These are phyloP conservation scores for Drosophila hawaiiensis DNA, from an alignment of 2,888 invertebrate genomes.

Conservation along the genomic window DNA sequence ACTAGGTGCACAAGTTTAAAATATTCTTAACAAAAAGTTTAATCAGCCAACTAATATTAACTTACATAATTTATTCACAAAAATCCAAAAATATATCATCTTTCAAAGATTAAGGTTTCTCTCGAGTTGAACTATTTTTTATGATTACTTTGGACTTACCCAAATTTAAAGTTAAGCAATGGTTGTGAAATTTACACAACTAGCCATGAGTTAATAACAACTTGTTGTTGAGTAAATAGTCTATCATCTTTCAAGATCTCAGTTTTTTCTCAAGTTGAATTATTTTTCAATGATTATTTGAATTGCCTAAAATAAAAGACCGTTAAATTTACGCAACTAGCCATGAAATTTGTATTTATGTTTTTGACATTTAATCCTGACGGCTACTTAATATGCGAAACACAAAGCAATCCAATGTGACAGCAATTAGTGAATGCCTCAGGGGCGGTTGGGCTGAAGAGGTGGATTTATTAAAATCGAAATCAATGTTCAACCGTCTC, in stretches of 20 bases:
- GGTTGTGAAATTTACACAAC: not conserved
- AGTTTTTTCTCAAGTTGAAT: not conserved
- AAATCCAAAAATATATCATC: rapidly evolving
- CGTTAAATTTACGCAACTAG: not conserved
- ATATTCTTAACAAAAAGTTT: not conserved
- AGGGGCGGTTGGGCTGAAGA: slow-evolving; percentile 1
- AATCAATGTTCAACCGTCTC: slow-evolving; percentile 71
- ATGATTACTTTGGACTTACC: not conserved
- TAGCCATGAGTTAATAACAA: not conserved
- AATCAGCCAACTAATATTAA: not conserved
- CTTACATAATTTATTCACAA: not conserved
- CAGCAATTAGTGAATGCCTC: slow-evolving; percentile 55
- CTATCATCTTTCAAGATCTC: not conserved
- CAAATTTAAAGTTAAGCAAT: not conserved
- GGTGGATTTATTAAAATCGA: slow-evolving; percentile 73
- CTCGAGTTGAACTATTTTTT: not conserved
- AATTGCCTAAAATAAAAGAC: not conserved
- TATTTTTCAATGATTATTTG: not conserved
- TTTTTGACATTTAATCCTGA: not conserved
- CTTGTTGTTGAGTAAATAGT: not conserved
- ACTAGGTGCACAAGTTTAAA: not conserved
- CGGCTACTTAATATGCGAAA: slow-evolving; percentile 51
- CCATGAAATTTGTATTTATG: not conserved
- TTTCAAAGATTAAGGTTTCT: not conserved
- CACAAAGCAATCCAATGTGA: slow-evolving; percentile 27